phyloP scores from a whole-genome alignment of 2,113 vertebrate species.

The Pleuronectes platessa region DNA sequence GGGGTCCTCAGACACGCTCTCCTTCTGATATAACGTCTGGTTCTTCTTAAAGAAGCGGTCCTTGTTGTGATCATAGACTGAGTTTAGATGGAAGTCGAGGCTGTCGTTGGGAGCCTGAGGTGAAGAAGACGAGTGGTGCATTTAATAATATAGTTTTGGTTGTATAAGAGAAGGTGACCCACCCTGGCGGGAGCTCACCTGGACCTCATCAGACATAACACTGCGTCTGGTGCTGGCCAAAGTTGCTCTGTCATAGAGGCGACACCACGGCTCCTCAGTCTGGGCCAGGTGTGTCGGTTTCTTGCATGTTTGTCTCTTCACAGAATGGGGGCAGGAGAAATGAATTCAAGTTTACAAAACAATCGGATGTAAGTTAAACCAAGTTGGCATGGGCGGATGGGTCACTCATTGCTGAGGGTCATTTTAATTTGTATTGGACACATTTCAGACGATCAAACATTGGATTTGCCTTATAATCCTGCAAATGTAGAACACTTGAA shows the following conservation, averaged over 20 bases:
- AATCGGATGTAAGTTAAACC: no score
- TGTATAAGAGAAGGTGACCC: neutral
- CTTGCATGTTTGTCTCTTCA: conserved; percentile 70
- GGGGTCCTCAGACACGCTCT: conserved; percentile 67
- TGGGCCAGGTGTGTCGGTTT: conserved; percentile 81
- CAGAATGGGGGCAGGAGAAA: neutral
- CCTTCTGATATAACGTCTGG: conserved; percentile 79
- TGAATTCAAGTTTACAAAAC: no score
- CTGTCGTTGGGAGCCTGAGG: conserved; percentile 82
- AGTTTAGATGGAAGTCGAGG: conserved; percentile 85
- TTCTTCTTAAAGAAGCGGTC: conserved; percentile 80
- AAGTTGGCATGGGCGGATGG: no score
- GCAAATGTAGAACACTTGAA: no score
- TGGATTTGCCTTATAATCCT: no score
- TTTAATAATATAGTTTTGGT: no score
- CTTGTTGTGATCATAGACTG: conserved; percentile 85
- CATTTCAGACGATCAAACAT: no score
- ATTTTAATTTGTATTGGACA: no score
- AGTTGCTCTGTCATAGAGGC: conserved; percentile 77
- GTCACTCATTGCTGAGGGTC: no score
- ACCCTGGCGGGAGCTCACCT: conserved; percentile 67
- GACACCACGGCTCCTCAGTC: conserved; percentile 85
- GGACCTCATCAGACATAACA: conserved; percentile 53
- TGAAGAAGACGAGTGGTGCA: neutral
- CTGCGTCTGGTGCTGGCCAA: conserved; percentile 72